A percentile compares a stretch with the other conserved stretches of the same genome.
Evolutionary conservation across 2,888 invertebrate genomes (phyloP).

Genomic region (Dasypolia templi): DNA sequence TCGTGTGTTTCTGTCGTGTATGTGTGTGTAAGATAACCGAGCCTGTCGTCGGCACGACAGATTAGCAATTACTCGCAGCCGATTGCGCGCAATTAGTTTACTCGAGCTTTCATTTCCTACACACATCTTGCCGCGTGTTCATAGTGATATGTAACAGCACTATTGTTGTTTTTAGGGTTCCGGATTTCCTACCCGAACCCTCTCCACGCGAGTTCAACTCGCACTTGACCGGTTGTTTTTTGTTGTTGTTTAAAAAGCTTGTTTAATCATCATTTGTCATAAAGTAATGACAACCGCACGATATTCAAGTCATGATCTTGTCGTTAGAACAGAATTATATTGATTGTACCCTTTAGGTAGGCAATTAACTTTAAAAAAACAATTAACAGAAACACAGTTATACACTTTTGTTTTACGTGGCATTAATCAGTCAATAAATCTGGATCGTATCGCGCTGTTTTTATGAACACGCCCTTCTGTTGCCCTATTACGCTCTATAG

Average conservation of each 20-base stretch:
- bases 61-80: conserved; percentile 83
- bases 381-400: neutral
- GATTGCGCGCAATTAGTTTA: conserved; percentile 82
- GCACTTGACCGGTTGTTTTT: no score
- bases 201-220: no score
- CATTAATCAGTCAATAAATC: conserved; percentile 62
- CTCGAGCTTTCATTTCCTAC: conserved; percentile 83
- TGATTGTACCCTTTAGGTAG: neutral
- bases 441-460: conserved; percentile 62
- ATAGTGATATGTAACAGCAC: conserved; percentile 31
- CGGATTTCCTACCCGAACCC: no score
- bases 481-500: conserved; percentile 70
- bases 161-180: no score
- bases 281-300: neutral
- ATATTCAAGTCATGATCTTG: neutral
- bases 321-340: neutral
- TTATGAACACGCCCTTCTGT: conserved; percentile 72
- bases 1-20: conserved; percentile 47
- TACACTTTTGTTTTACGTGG: conserved; percentile 37
- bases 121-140: conserved; percentile 64
- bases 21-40: conserved; percentile 70
- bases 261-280: neutral
- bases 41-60: conserved; percentile 73
- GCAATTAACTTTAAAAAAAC: neutral
- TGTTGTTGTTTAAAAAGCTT: neutral